A percentile compares a stretch with the other conserved stretches of the same genome.
Evolutionary conservation across 37 sponge, comb jelly and placozoan species (phyloP).

Genomic region (Trichoplax adhaerens): DNA sequence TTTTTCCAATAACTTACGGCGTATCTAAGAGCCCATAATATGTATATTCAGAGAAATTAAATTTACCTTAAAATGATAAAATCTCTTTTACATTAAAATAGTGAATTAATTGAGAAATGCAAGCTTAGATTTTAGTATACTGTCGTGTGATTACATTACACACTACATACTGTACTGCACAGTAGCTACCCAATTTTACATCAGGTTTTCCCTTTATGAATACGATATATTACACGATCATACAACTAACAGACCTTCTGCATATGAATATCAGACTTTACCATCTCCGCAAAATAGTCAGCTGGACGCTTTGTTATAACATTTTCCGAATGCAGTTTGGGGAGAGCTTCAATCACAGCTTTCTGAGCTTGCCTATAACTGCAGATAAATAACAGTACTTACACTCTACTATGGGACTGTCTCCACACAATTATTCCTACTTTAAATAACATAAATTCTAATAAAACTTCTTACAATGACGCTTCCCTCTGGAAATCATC

Average conservation of each 20-base stretch:
- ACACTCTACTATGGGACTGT: neutral
- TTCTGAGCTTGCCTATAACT: too few species aligned
- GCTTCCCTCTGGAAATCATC: conserved; percentile 81
- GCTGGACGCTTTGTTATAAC: conserved; percentile 54
- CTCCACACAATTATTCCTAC: conserved; percentile 37
- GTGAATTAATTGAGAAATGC: too few species aligned
- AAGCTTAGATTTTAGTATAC: too few species aligned
- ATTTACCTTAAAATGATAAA: too few species aligned
- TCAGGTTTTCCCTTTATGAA: too few species aligned
- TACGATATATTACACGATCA: too few species aligned
- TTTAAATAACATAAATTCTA: neutral
- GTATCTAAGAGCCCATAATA: conserved; percentile 23
- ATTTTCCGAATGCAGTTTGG: conserved; percentile 35
- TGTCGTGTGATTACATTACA: too few species aligned
- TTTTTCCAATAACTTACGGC: conserved; percentile 51
- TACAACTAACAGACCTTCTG: conserved; percentile 30
- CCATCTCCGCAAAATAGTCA: conserved; percentile 97
- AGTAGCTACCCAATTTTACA: too few species aligned
- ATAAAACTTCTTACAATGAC: conserved; percentile 36
- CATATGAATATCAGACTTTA: conserved; percentile 96
- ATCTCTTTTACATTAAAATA: too few species aligned
- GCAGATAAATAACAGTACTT: too few species aligned
- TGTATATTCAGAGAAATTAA: conserved; percentile 1
- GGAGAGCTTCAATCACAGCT: too few species aligned
- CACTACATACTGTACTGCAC: too few species aligned